Conservation (phyloP, 2,797 vertebrate genomes). For the Podarcis lilfordi region DNA sequence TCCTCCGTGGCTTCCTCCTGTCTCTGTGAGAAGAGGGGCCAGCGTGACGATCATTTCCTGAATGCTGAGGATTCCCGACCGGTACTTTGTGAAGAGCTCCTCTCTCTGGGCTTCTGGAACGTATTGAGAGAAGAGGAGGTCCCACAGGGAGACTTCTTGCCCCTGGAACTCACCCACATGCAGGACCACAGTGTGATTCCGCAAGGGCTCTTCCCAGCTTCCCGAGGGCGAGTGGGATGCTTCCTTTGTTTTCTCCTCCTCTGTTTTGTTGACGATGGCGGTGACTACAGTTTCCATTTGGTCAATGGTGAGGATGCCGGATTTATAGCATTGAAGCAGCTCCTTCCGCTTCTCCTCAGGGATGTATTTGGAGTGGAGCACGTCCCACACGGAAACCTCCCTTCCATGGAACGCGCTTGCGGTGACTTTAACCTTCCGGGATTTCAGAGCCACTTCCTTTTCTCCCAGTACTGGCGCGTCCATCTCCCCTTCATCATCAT, state of each 20-base stretch:
- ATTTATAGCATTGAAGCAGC: constrained; percentile 74
- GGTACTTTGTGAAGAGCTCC: constrained; percentile 78
- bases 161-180: constrained; percentile 69
- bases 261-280: constrained; percentile 6
- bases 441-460: constrained; percentile 51
- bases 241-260: neutral
- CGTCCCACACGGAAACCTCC: constrained; percentile 83
- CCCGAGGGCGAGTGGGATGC: neutral
- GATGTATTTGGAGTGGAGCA: constrained; percentile 85
- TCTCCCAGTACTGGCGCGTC: constrained; percentile 81
- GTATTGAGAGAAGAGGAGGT: constrained; percentile 80
- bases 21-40: constrained; percentile 48
- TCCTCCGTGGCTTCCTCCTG: neutral
- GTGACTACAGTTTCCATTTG: constrained; percentile 29
- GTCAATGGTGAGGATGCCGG: constrained; percentile 17
- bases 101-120: constrained; percentile 77
- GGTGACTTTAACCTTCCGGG: neutral
- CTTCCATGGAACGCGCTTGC: constrained; percentile 80
- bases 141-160: constrained; percentile 83
- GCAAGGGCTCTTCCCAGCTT: neutral
- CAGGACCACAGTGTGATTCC: neutral
- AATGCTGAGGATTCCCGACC: neutral
- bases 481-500: constrained; percentile 60
- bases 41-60: constrained; percentile 27
- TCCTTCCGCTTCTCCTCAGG: constrained; percentile 76